Conservation (phyloP, 1,140 invertebrate species). For the Drosophila serrata region DNA sequence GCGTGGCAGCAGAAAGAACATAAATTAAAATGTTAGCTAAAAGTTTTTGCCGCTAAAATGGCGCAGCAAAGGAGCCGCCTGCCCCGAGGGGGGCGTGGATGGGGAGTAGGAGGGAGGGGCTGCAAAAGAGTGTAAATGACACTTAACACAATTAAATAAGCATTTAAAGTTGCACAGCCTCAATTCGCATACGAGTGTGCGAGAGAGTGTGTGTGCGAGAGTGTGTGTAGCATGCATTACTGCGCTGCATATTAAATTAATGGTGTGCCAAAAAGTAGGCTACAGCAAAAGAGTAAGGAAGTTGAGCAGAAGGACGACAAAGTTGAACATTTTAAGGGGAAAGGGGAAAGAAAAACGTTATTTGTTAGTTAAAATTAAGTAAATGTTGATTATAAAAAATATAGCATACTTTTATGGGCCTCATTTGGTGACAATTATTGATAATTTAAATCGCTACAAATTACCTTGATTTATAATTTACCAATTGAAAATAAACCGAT, state of each 20-base stretch:
- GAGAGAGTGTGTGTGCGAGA: not conserved
- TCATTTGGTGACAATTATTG: too few species aligned
- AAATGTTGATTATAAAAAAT: too few species aligned
- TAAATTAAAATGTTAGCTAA: slow-evolving; percentile 83
- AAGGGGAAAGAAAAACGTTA: not conserved
- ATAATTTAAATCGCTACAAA: too few species aligned
- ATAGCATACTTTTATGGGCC: too few species aligned
- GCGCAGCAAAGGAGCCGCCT: slow-evolving; percentile 29
- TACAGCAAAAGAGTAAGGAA: slow-evolving; percentile 38
- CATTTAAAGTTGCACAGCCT: slow-evolving; percentile 72
- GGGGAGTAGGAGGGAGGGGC: too few species aligned
- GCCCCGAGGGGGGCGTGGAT: not conserved
- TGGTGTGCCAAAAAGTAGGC: slow-evolving; percentile 72
- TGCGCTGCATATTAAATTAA: slow-evolving; percentile 73
- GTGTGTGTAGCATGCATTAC: slow-evolving; percentile 31
- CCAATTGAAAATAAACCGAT: too few species aligned
- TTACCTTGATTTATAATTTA: too few species aligned
- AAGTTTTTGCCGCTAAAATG: slow-evolving; percentile 77
- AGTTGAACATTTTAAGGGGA: not conserved
- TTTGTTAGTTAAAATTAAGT: too few species aligned
- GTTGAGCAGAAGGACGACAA: not conserved
- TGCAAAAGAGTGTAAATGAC: slow-evolving; percentile 72
- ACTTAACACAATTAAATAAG: slow-evolving; percentile 84
- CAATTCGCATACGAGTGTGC: not conserved
- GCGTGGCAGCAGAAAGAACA: slow-evolving; percentile 47